These are phyloP conservation scores for Drosophila kambysellisi DNA, from an alignment of 2,888 invertebrate species.

Conservation along the genomic window DNA sequence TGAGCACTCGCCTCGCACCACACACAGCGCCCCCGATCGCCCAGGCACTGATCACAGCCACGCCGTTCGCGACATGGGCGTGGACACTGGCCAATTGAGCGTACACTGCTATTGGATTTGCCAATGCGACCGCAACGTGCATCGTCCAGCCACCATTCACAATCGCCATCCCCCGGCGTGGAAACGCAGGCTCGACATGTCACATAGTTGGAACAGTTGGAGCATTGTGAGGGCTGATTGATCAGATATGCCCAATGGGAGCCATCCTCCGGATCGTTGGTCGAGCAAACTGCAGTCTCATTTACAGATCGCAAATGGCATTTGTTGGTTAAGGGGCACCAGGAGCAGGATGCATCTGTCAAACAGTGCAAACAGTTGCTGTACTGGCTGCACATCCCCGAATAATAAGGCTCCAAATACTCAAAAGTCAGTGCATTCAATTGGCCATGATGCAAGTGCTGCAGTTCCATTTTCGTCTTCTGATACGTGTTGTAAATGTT, in stretches of 20 bases:
- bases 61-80: slow-evolving; percentile 91
- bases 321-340: slow-evolving; percentile 92
- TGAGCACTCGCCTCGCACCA: slow-evolving; percentile 97
- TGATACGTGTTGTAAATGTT: slow-evolving; percentile 88
- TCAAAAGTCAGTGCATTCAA: slow-evolving; percentile 95
- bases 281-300: slow-evolving; percentile 86
- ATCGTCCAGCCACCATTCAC: slow-evolving; percentile 97
- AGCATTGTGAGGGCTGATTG: slow-evolving; percentile 92
- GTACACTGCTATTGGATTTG: slow-evolving; percentile 89
- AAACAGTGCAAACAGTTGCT: slow-evolving; percentile 94
- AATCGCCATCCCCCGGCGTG: slow-evolving; percentile 87
- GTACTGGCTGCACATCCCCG: slow-evolving; percentile 91
- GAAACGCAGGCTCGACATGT: slow-evolving; percentile 95
- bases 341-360: slow-evolving; percentile 95
- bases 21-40: slow-evolving; percentile 94
- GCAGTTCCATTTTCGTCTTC: slow-evolving; percentile 93
- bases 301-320: slow-evolving; percentile 90
- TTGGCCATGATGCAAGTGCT: slow-evolving; percentile 90
- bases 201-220: slow-evolving; percentile 95
- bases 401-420: slow-evolving; percentile 94
- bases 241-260: slow-evolving; percentile 92
- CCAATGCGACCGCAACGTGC: slow-evolving; percentile 94
- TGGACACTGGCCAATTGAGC: slow-evolving; percentile 89
- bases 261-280: slow-evolving; percentile 62
- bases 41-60: slow-evolving; percentile 93